Percentiles rank a stretch among this genome's conserved stretches.
phyloP scores from a whole-genome alignment of 2,113 vertebrate species.

The Pseudois nayaur region DNA sequence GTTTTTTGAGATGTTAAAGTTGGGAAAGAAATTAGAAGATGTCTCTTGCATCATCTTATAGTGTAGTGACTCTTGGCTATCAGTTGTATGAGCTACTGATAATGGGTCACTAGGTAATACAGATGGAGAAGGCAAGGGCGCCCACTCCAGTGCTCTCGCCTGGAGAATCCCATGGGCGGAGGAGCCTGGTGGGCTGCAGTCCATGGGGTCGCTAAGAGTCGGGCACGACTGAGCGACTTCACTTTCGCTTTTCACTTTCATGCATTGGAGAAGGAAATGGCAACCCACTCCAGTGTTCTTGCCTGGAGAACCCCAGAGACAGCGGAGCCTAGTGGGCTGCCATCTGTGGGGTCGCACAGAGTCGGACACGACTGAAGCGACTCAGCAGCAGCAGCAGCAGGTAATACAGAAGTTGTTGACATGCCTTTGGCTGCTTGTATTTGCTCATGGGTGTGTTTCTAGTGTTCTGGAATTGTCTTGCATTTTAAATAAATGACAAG shows the following conservation, averaged over 20 bases:
- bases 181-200: too few species aligned
- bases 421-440: not conserved
- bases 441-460: not conserved
- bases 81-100: not conserved
- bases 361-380: too few species aligned
- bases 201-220: too few species aligned
- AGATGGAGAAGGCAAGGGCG: not conserved
- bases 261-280: too few species aligned
- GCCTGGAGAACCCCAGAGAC: too few species aligned
- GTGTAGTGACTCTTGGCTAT: not conserved
- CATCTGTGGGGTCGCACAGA: too few species aligned
- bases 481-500: not conserved
- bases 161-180: too few species aligned
- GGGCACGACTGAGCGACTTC: too few species aligned
- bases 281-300: too few species aligned
- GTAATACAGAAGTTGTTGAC: not conserved
- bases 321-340: too few species aligned
- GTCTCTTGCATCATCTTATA: not conserved
- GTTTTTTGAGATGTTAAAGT: not conserved
- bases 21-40: not conserved
- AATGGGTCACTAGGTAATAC: not conserved
- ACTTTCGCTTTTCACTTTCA: too few species aligned
- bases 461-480: not conserved
- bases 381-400: not conserved
- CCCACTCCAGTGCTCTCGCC: too few species aligned